Base-by-base conservation (phyloP, 1,140 invertebrate species). In the Eumeta japonica region DNA sequence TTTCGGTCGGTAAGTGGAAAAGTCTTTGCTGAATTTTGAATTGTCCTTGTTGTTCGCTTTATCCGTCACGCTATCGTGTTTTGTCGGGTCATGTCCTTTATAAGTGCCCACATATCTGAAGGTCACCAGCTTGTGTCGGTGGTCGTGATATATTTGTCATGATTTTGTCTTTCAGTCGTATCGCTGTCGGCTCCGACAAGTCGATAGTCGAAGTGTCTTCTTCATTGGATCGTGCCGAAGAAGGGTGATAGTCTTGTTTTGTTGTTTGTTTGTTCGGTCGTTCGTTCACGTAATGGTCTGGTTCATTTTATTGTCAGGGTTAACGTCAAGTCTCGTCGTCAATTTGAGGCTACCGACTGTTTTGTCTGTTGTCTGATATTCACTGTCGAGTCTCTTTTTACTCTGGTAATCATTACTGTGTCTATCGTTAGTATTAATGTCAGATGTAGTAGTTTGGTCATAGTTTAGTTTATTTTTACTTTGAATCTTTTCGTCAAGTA, bases 41-140 rank as follows among this genome's bases (percentile, higher is more conserved):
- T 37, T 30, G 17, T 54, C 42, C 32, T 12, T 36, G 12, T 20
- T 19, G 16, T 57, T 48, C 28, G 27, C 16, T 20, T 45, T 45
- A 18, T 48, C 48, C 31, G 32, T 53, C 28, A 38, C 31, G 29
- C 55, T 50, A 15, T 35, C 5, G 2, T 28, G 32, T 18, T 15
- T 10, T 16, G 10, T 35, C 16, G 9, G 30, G 36, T 28, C 24
- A 29, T 7, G 15, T 37, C 55, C 55, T 50, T 42, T 65, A 39
- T 72, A 60, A 28, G 62, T 68, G 4, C 68, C 67, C 39, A 75
- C 53, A 33, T 75, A 68, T 12, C 64, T 61, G 44, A 75, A 75
- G 41, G 71, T 75, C 15, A 68, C 54, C 39, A 75, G 48, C 52
- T 65, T 70, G 27, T 64, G 44, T 70, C 62, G 37, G 64, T 70